Evolutionary conservation across 2,113 vertebrate species (phyloP).

Genomic region (Tauraco erythrolophus): DNA sequence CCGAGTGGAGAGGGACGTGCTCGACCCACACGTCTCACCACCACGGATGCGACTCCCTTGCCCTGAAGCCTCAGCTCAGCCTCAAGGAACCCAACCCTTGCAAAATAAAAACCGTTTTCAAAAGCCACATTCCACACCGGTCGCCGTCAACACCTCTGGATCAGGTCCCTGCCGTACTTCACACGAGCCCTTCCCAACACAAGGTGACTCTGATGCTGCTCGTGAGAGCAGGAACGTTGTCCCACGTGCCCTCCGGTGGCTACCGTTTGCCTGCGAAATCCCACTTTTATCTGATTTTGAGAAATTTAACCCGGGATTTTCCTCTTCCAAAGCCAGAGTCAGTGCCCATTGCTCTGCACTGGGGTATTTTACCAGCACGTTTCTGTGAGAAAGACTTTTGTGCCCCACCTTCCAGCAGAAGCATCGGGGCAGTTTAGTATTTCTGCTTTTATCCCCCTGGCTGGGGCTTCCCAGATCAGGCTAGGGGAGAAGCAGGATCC

Average conservation of each 20-base stretch:
- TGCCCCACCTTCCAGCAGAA: not conserved
- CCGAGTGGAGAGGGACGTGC: accelerated
- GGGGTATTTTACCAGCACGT: accelerated
- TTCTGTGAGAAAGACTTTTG: accelerated
- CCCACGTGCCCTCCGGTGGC: accelerated
- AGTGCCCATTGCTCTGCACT: accelerated
- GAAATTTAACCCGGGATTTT: accelerated
- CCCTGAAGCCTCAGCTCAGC: not conserved
- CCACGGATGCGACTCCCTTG: accelerated
- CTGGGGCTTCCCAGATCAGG: accelerated
- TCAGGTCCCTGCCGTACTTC: not conserved
- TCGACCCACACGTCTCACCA: accelerated
- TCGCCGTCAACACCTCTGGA: not conserved
- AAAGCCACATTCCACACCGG: not conserved
- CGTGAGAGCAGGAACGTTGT: not conserved
- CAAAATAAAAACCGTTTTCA: not conserved
- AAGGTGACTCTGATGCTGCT: accelerated
- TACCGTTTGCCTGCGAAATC: not conserved
- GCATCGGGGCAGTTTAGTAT: accelerated
- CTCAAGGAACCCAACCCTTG: not conserved
- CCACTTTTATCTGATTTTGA: accelerated
- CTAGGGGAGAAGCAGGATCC: not conserved
- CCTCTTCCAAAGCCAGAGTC: not conserved
- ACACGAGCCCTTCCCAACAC: not conserved
- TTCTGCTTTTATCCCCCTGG: not conserved